Base-by-base conservation (phyloP, 2,888 invertebrate genomes). In the Morpho helenor region DNA sequence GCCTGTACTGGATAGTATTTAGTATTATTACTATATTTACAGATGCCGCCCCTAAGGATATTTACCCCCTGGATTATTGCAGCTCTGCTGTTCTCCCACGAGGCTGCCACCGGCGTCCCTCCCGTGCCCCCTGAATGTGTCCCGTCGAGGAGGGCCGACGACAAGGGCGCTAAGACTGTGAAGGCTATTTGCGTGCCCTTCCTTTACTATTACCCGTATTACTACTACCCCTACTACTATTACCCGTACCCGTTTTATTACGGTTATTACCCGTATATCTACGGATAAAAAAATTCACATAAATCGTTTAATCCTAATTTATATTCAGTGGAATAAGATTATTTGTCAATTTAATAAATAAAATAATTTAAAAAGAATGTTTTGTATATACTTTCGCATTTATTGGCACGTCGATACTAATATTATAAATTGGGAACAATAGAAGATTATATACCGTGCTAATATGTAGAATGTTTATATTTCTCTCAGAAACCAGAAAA, bases 191-290 rank as follows among this genome's bases (percentile, higher is more conserved):
- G 60, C n/a, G 3, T 22, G 49, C 52, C 59, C 31, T 61, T 54
- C n/a, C 47, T 53, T 2, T 61, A 57, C 47, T 56, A 59, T 42
- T 64, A 64, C 46, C 58, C 60, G 3, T 59, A 57, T 8, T 66
- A 63, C 48, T 70, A 68, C 50, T 71, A 68, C 47, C 68, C 69
- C 3, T 68, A 57, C 46, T 63, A 57, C 42, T 65, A 66, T 49
- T 75, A 70, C 47, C 60, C 63, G 16, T 71, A 70, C 57, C 68
- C 68, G 7, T 68, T 64, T 56, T 66, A 66, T 54, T 69, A 68
- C 40, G 64, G 61, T 52, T 69, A 70, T 16, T 69, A 63, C 53
- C 66, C 63, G 0, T 66, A 64, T 40, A 59, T 65, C 46, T 70
- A 66, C n/a, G 70, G 71, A 41, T 68, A 66, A 52, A 51, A 47